A percentile compares a stretch with the other conserved stretches of the same genome.
Conservation (phyloP, 64 coral and sea anemone genomes). For the Orbicella faveolata region DNA sequence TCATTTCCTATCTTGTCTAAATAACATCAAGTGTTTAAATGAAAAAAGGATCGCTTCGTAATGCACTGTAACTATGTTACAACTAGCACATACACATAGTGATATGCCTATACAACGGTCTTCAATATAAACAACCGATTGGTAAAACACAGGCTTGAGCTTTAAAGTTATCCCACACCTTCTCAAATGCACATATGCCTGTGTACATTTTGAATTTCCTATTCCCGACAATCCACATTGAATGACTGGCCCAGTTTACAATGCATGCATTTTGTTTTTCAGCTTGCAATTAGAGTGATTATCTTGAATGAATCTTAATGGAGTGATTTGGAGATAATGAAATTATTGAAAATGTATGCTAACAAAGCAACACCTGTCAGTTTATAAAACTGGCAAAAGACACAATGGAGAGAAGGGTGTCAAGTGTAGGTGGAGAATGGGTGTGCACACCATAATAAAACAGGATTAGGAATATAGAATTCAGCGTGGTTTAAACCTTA, state of each 20-base stretch:
- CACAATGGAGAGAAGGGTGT: not conserved
- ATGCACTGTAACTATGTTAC: no score
- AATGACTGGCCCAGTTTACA: not conserved
- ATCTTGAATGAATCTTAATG: conserved; percentile 38
- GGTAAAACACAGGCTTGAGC: not conserved
- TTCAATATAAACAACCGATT: not conserved
- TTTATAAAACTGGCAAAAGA: not conserved
- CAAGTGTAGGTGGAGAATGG: not conserved
- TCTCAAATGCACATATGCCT: no score
- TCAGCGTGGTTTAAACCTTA: not conserved
- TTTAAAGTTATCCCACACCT: no score
- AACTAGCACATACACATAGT: no score
- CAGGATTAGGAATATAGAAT: not conserved
- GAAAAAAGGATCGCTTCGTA: no score
- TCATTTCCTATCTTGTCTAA: no score
- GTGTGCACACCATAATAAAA: not conserved
- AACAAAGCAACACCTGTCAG: conserved; percentile 23
- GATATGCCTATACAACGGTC: no score
- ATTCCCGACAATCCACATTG: not conserved
- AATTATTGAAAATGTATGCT: conserved; percentile 33
- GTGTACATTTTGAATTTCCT: not conserved
- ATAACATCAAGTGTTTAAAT: no score
- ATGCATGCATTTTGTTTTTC: conserved; percentile 21
- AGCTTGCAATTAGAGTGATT: conserved; percentile 15
- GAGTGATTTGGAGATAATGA: conserved; percentile 34